phyloP scores from a whole-genome alignment of 2,113 vertebrate genomes.

The Amblyopsis rosae region DNA sequence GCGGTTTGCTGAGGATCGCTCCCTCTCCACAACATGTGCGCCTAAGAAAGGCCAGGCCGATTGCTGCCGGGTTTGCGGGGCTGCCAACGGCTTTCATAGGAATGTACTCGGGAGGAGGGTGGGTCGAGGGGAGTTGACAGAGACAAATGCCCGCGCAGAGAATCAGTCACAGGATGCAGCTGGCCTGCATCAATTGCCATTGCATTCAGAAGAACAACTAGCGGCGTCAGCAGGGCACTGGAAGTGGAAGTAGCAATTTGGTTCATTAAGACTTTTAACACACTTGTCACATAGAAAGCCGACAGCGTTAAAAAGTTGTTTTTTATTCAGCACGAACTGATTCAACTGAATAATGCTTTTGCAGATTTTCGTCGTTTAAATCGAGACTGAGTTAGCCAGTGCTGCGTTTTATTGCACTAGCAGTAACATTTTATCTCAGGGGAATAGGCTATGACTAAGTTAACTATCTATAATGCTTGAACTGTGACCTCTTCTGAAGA shows the following conservation, averaged over 20 bases:
- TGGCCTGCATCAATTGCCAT: slow-evolving; percentile 71
- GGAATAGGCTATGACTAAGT: slow-evolving; percentile 19
- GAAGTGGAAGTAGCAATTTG: slow-evolving; percentile 31
- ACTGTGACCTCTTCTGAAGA: slow-evolving; percentile 43
- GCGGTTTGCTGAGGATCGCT: slow-evolving; percentile 33
- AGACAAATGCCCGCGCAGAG: slow-evolving; percentile 71
- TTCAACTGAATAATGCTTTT: not conserved
- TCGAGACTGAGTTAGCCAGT: slow-evolving; percentile 28
- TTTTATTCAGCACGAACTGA: too few relatives aligned
- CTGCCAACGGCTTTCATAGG: slow-evolving; percentile 64
- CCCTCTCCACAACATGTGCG: slow-evolving; percentile 36
- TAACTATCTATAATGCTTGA: slow-evolving; percentile 37
- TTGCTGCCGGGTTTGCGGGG: slow-evolving; percentile 16
- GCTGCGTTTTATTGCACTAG: slow-evolving; percentile 42
- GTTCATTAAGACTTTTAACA: slow-evolving; percentile 29
- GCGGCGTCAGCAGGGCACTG: slow-evolving; percentile 32
- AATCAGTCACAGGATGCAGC: slow-evolving; percentile 75
- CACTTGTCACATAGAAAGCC: slow-evolving; percentile 14
- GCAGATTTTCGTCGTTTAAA: slow-evolving; percentile 19
- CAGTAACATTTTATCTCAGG: slow-evolving; percentile 20
- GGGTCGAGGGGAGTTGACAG: slow-evolving; percentile 63
- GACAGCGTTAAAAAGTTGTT: not conserved
- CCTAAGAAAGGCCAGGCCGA: not conserved
- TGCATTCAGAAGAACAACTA: slow-evolving; percentile 66
- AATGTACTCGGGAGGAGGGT: slow-evolving; percentile 44